Conservation (phyloP, 2,113 vertebrate species). For the Paradisaea rubra region DNA sequence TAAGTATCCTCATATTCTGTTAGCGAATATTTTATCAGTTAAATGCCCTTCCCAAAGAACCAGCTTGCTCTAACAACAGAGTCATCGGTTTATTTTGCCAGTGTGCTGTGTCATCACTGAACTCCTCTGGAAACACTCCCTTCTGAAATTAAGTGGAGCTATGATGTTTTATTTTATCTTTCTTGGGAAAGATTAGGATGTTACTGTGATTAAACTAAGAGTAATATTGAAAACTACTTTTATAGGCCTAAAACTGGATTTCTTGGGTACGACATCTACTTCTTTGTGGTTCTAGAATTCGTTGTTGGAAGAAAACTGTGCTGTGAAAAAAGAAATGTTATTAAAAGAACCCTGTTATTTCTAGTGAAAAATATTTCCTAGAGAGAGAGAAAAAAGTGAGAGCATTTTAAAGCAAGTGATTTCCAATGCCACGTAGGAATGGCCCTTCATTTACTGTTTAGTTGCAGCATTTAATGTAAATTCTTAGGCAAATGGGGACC, state of each 20-base stretch:
- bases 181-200: background rate
- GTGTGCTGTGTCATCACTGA: background rate
- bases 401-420: background rate
- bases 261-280: background rate
- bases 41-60: background rate
- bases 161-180: background rate
- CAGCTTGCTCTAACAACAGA: background rate
- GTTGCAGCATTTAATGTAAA: background rate
- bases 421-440: background rate
- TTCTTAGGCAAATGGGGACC: background rate
- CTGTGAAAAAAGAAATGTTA: background rate
- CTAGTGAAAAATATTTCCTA: background rate
- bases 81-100: background rate
- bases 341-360: background rate
- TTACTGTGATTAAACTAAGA: background rate
- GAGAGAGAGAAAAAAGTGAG: background rate
- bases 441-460: background rate
- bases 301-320: background rate
- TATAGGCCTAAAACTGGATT: background rate
- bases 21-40: background rate
- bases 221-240: background rate
- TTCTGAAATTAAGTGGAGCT: background rate
- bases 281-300: background rate
- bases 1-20: background rate
- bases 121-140: background rate